Base-by-base conservation (phyloP, 2,888 invertebrate genomes). In the Papilio elwesi region DNA sequence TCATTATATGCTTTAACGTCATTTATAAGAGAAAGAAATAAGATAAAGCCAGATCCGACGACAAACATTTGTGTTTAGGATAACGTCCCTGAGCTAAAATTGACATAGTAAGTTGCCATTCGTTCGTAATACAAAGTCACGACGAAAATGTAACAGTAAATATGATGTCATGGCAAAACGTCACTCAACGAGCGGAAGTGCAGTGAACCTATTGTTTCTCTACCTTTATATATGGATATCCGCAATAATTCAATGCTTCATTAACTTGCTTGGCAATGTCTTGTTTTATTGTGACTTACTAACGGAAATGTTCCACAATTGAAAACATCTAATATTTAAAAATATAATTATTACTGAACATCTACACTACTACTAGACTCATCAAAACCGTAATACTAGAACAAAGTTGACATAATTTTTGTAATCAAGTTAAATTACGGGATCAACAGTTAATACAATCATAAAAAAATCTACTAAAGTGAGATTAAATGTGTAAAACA, bases 221-320 rank as follows among this genome's bases (percentile, higher is more conserved):
- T 67, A 26, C 13, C 53, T 13, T 64, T 26, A 9, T 67, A 49
- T 74, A 68, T 67, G 70, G 71, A 68, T 57, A 71, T 74, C 59
- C 71, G 63, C 49, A 67, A 71, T 43, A 49, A 63, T 67, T 73
- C 66, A 68, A 47, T 68, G 47, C 51, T 59, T 59, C 73, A 59
- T 67, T 53, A 52, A 71, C 43, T 48, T 63, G 53, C 51, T 55
- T 16, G 13, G 51, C 52, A 52, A 55, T 69, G 62, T 16, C 62
- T 26, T 5, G 6, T 47, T 16, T 64, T 48, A 64, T 64, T 57
- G 63, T 55, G 2, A 26, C 16, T 59, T 49, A 36, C 68, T 47
- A 67, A 67, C 38, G 15, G 7, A 38, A 9, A 13, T 1, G 36
- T 11, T 38, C 0, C 9, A 6, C 51, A 51, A 7, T 13, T 12